Evolutionary conservation across 2,888 invertebrate species (phyloP).

Genomic region (Caenorhabditis wallacei): DNA sequence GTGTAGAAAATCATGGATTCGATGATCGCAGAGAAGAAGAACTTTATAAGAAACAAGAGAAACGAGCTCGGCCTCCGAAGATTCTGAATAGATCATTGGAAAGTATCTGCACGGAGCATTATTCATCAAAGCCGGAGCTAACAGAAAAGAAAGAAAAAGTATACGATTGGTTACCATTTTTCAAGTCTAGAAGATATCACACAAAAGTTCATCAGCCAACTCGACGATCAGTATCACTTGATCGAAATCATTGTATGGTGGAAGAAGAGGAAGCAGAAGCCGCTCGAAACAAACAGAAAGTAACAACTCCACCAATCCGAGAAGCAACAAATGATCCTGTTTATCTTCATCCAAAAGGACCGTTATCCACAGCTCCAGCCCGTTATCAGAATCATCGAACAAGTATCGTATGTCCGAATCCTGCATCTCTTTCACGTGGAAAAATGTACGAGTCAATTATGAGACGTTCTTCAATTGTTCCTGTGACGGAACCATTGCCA

Average conservation of each 20-base stretch:
- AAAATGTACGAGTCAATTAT: constrained; percentile 62
- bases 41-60: background rate
- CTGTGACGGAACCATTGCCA: constrained; percentile 4
- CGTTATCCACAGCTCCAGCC: background rate
- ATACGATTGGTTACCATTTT: constrained; percentile 64
- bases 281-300: constrained; percentile 2
- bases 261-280: constrained; percentile 36
- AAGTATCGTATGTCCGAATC: constrained; percentile 20
- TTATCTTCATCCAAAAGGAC: constrained; percentile 50
- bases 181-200: constrained; percentile 50
- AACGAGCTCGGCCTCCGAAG: constrained; percentile 14
- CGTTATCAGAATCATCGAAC: constrained; percentile 26
- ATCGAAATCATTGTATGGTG: constrained; percentile 49
- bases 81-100: constrained; percentile 44
- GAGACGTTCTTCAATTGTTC: constrained; percentile 31
- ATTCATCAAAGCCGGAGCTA: background rate
- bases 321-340: constrained; percentile 19
- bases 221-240: constrained; percentile 55
- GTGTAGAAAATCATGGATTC: constrained; percentile 56
- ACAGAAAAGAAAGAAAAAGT: constrained; percentile 44
- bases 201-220: constrained; percentile 34
- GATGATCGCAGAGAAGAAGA: constrained; percentile 44
- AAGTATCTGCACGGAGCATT: constrained; percentile 29
- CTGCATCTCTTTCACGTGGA: constrained; percentile 28
- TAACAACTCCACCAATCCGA: constrained; percentile 13